Conservation (phyloP, 2,113 vertebrate genomes). For the Ivindomyrus marchei region DNA sequence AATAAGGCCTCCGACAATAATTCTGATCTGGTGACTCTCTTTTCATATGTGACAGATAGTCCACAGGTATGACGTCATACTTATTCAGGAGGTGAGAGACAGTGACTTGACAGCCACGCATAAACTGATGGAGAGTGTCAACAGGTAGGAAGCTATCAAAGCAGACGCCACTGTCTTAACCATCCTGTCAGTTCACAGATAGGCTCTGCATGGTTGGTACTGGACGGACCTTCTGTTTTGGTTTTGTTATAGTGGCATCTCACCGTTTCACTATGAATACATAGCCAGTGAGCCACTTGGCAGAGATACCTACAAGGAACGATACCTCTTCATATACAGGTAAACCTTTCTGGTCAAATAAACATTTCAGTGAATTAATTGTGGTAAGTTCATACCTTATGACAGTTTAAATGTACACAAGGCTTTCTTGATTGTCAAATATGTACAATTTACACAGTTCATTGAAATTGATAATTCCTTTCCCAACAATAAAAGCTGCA, state of each 20-base stretch:
- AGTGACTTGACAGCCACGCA: slow-evolving; percentile 64
- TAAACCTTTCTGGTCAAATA: slow-evolving; percentile 30
- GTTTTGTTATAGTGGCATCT: not conserved
- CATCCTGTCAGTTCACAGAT: not conserved
- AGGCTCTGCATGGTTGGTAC: not conserved
- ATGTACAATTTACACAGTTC: not conserved
- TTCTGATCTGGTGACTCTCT: not conserved
- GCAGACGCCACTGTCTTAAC: not conserved
- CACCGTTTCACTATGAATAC: slow-evolving; percentile 44
- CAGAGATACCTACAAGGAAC: slow-evolving; percentile 73
- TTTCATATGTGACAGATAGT: slow-evolving; percentile 61
- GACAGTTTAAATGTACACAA: not conserved
- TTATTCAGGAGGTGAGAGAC: slow-evolving; percentile 89
- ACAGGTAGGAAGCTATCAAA: slow-evolving; percentile 58
- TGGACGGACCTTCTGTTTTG: not conserved
- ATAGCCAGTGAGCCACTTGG: slow-evolving; percentile 74
- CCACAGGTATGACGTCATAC: slow-evolving; percentile 63
- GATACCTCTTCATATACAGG: slow-evolving; percentile 87
- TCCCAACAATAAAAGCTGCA: not conserved
- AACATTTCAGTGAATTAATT: slow-evolving; percentile 6
- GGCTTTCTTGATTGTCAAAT: not conserved
- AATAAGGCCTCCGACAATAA: not conserved
- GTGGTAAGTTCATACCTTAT: not conserved
- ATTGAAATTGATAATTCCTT: not conserved
- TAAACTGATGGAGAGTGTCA: slow-evolving; percentile 69